Percentiles rank a stretch among this genome's conserved stretches.
phyloP scores from a whole-genome alignment of 2,113 vertebrate species.

The Chrysochloris asiatica region DNA sequence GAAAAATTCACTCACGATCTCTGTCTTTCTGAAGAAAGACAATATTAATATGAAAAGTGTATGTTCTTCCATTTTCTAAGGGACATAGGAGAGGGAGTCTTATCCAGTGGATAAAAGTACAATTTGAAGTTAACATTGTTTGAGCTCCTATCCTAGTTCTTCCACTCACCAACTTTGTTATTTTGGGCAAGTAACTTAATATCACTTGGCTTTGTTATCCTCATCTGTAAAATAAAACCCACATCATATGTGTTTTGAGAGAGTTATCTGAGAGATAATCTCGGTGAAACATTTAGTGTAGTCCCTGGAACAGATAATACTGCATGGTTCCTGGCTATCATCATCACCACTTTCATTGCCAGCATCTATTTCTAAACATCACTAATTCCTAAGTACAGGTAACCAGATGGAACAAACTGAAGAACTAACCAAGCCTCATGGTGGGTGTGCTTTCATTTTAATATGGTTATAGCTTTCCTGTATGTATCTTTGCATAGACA shows the following conservation, averaged over 20 bases:
- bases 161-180: too few relatives aligned
- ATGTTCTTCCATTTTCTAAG: not conserved
- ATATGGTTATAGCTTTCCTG: too few relatives aligned
- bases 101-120: not conserved
- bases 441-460: not conserved
- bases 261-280: not conserved
- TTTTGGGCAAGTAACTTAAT: not conserved
- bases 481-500: not conserved
- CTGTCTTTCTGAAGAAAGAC: too few relatives aligned
- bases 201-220: not conserved
- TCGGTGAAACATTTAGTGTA: not conserved
- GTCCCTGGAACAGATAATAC: not conserved
- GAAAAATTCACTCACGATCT: not conserved
- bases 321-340: not conserved
- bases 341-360: not conserved
- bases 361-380: not conserved
- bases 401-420: not conserved
- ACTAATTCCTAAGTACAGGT: not conserved
- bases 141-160: not conserved
- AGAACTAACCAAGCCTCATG: not conserved
- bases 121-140: constrained; percentile 1
- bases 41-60: not conserved
- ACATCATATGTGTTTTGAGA: not conserved
- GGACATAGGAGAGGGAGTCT: not conserved
- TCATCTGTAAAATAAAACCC: constrained; percentile 6